phyloP scores from a whole-genome alignment of 2,113 vertebrate genomes.

The Cyprinodon variegatus region DNA sequence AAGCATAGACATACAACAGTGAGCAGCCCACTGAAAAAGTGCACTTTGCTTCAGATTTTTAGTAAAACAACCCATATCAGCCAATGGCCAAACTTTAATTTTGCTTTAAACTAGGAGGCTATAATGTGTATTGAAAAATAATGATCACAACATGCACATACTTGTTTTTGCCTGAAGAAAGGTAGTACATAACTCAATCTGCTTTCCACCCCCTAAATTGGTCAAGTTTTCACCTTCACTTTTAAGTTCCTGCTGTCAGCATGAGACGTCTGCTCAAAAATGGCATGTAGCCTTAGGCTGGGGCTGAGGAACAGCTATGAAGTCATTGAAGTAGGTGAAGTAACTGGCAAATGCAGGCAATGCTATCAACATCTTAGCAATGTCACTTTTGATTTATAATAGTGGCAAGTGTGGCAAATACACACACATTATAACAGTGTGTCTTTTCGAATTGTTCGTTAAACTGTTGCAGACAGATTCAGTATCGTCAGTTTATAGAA shows the following conservation, averaged over 20 bases:
- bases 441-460: slow-evolving; percentile 2
- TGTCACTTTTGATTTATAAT: slow-evolving; percentile 10
- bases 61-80: background rate
- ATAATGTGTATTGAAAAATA: background rate
- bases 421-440: background rate
- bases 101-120: background rate
- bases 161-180: slow-evolving; percentile 3
- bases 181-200: slow-evolving; percentile 3
- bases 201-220: slow-evolving; percentile 15
- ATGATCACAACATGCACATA: background rate
- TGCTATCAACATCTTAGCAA: slow-evolving; percentile 11
- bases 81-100: background rate
- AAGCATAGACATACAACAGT: background rate
- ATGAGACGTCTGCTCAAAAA: slow-evolving; percentile 36
- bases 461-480: background rate
- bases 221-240: slow-evolving; percentile 36
- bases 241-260: slow-evolving; percentile 34
- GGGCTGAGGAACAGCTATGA: slow-evolving; percentile 24
- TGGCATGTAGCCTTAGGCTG: slow-evolving; percentile 19
- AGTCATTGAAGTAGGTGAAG: slow-evolving; percentile 40
- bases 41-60: slow-evolving; percentile 1
- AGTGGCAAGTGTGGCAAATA: background rate
- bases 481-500: background rate
- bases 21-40: background rate
- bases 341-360: slow-evolving; percentile 24